Evolutionary conservation across 2,113 vertebrate genomes (phyloP).

Genomic region (Leucopternis melanops): DNA sequence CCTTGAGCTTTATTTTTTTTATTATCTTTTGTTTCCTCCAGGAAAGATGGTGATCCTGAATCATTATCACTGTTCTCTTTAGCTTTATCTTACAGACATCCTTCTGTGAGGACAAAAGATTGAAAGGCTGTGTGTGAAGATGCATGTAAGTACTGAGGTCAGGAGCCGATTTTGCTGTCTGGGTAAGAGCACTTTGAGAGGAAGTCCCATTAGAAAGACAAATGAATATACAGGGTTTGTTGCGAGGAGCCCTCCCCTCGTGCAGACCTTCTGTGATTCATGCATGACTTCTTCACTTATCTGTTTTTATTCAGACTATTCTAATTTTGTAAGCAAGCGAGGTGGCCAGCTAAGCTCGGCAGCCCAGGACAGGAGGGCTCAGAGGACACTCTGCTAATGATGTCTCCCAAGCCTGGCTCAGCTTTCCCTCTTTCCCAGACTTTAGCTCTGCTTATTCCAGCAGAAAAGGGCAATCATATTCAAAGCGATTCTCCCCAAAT

Average conservation of each 20-base stretch:
- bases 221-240: neutral
- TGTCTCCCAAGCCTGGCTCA: neutral
- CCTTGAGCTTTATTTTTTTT: neutral
- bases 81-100: neutral
- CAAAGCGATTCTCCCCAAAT: neutral
- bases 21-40: neutral
- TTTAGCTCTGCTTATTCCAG: neutral
- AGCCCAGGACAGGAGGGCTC: neutral
- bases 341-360: neutral
- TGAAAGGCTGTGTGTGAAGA: neutral
- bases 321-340: neutral
- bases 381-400: neutral
- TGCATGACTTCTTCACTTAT: neutral
- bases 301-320: neutral
- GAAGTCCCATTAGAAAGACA: neutral
- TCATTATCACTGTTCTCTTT: neutral
- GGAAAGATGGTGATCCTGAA: neutral
- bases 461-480: neutral
- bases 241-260: neutral
- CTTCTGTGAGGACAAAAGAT: neutral
- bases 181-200: neutral
- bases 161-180: neutral
- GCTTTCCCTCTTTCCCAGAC: neutral
- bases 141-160: neutral
- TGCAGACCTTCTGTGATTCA: neutral